Evolutionary conservation across 2,113 vertebrate species (phyloP).

Genomic region (Rhea americana): DNA sequence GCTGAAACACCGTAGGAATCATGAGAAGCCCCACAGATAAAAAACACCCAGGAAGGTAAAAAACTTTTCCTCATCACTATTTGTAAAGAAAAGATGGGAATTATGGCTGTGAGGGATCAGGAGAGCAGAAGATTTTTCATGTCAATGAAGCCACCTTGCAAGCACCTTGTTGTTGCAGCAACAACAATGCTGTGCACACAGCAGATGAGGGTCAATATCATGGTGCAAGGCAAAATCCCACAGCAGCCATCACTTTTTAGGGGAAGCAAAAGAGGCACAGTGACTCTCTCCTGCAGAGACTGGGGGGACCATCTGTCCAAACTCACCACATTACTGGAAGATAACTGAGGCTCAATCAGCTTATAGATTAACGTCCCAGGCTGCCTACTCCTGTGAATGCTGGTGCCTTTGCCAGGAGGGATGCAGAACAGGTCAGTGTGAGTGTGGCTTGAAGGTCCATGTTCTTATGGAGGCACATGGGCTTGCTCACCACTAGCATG

Average conservation of each 20-base stretch:
- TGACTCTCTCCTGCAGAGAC: background rate
- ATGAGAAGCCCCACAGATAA: background rate
- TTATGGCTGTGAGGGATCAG: background rate
- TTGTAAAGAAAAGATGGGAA: background rate
- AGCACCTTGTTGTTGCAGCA: background rate
- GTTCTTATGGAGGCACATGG: background rate
- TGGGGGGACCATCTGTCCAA: no score
- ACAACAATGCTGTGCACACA: background rate
- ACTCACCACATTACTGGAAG: fast-evolving
- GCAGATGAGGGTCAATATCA: background rate
- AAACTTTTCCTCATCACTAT: background rate
- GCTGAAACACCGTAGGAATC: background rate
- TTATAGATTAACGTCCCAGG: background rate
- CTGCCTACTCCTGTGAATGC: fast-evolving
- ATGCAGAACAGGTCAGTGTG: background rate
- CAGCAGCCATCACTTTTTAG: background rate
- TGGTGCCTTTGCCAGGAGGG: background rate
- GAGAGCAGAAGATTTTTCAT: background rate
- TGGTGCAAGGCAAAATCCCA: background rate
- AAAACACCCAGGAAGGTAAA: background rate
- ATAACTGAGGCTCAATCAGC: background rate
- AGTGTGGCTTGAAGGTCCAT: background rate
- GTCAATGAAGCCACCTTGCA: background rate
- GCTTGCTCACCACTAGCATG: background rate
- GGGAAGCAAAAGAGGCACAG: background rate